These are phyloP conservation scores for Acanthaster planci DNA, from an alignment of 35 echinoderm and acorn worm genomes.

Conservation along the genomic window DNA sequence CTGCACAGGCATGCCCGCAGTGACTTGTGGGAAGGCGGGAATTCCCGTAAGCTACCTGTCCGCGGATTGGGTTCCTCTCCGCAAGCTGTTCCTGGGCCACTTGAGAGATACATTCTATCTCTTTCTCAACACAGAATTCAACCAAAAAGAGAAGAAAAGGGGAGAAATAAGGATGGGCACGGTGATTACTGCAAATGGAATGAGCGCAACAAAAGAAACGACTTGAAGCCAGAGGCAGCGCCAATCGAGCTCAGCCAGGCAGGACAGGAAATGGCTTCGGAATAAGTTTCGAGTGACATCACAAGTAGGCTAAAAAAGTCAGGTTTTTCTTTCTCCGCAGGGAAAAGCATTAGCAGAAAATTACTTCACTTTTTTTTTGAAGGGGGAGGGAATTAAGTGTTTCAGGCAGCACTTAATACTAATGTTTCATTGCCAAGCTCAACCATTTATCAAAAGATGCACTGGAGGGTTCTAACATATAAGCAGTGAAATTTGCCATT, in stretches of 20 bases:
- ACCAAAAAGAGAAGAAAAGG: not conserved
- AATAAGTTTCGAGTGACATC: slow-evolving; percentile 29
- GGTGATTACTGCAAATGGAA: slow-evolving; percentile 30
- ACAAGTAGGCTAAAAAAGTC: slow-evolving; percentile 33
- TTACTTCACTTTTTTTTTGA: slow-evolving; percentile 10
- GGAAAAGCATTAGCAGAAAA: slow-evolving; percentile 10
- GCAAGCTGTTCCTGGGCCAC: not conserved
- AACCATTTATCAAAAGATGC: no score
- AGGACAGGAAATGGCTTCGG: slow-evolving; percentile 18
- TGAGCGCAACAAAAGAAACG: slow-evolving; percentile 20
- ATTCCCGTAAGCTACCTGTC: slow-evolving; percentile 12
- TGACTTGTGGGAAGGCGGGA: slow-evolving; percentile 14
- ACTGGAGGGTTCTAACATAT: no score
- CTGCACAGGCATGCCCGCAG: slow-evolving; percentile 10
- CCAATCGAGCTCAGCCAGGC: not conserved
- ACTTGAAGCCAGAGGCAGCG: slow-evolving; percentile 10
- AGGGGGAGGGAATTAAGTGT: no score
- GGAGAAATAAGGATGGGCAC: slow-evolving; percentile 14
- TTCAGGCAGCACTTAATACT: not conserved
- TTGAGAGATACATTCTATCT: slow-evolving; percentile 29
- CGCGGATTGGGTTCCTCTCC: slow-evolving; percentile 17
- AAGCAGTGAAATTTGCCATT: no score
- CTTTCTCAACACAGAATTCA: not conserved
- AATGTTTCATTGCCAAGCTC: not conserved
- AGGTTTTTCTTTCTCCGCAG: slow-evolving; percentile 19